Evolutionary conservation across 2,888 invertebrate species (phyloP).

Genomic region (Amphipoea oculea): DNA sequence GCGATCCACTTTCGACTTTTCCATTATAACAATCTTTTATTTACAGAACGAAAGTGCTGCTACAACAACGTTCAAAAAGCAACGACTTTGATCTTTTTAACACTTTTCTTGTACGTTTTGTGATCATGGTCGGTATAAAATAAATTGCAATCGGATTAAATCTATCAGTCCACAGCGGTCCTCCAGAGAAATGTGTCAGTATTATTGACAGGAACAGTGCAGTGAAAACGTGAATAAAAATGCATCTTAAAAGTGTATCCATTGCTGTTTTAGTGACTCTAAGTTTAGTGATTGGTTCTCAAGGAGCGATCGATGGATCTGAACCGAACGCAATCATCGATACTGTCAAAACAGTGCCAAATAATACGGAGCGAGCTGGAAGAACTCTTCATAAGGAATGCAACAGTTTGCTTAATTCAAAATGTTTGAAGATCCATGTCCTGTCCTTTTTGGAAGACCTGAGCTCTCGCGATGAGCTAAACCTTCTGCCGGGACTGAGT

Average conservation of each 20-base stretch:
- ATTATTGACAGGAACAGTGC: slow-evolving; percentile 70
- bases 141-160: slow-evolving; percentile 74
- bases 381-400: slow-evolving; percentile 85
- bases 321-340: slow-evolving; percentile 74
- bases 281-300: slow-evolving; percentile 71
- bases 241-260: slow-evolving; percentile 77
- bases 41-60: slow-evolving; percentile 80
- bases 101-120: slow-evolving; percentile 79
- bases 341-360: slow-evolving; percentile 67
- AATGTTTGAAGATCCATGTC: slow-evolving; percentile 95
- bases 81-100: slow-evolving; percentile 77
- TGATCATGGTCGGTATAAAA: slow-evolving; percentile 82
- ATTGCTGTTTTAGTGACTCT: slow-evolving; percentile 73
- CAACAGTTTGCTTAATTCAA: slow-evolving; percentile 89
- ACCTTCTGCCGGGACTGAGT: slow-evolving; percentile 94
- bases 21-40: slow-evolving; percentile 70
- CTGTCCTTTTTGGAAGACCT: slow-evolving; percentile 94
- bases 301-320: slow-evolving; percentile 79
- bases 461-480: slow-evolving; percentile 92
- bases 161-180: slow-evolving; percentile 79
- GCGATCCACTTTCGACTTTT: slow-evolving; percentile 75
- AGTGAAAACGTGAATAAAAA: slow-evolving; percentile 73
- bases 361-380: slow-evolving; percentile 78
- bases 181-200: slow-evolving; percentile 78
- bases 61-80: slow-evolving; percentile 77